Evolutionary conservation across 1,140 invertebrate genomes (phyloP), one percentile per base, ranked within the genome.

Genomic region (Ceratosolen solmsi): DNA sequence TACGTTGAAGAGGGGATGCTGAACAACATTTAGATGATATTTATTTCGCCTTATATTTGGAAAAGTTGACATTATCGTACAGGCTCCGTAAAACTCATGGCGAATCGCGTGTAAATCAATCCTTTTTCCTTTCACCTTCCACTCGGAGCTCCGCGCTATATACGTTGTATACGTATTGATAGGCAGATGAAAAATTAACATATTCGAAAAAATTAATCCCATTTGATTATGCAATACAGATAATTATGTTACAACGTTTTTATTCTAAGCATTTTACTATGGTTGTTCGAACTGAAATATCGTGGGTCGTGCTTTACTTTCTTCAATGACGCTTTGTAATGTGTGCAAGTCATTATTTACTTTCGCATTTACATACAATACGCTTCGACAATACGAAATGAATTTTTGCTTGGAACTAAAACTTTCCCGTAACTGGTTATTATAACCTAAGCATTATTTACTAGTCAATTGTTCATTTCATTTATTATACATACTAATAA

Each of bases 351-450:
- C 79, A 82, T 80, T 85, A 84, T 79, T 85, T 85, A 84, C 83
- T 87, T 83, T 76, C 74, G 30, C 54, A 85, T 87, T 87, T 84
- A 79, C 86, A 87, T 84, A 87, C 86, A 87, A 87, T 87, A 82
- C 77, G 65, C 78, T 63, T 38, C 68, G 70, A 58, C 75, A 51
- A 73, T 33, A 20, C 54, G 25, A 54, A 73, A 71, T 78, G 70
- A 30, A 73, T 54, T 82, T 79, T 71, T 58, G 81, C 75, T 25
- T n/a, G 70, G 54, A 76, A 74, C 27, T 60, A 54, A 72, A 82
- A 71, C 71, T 81, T 82, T 76, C 65, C n/a, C 78, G 63, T 33
- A 20, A 73, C 60, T 74, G 63, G 13, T 65, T 27, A 46, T 27
- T 79, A 51, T n/a, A 38, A n/a, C 22, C 27, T 49, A 51, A 36